Evolutionary conservation across 2,888 invertebrate genomes (phyloP).

Genomic region (Allolobophora icterica): DNA sequence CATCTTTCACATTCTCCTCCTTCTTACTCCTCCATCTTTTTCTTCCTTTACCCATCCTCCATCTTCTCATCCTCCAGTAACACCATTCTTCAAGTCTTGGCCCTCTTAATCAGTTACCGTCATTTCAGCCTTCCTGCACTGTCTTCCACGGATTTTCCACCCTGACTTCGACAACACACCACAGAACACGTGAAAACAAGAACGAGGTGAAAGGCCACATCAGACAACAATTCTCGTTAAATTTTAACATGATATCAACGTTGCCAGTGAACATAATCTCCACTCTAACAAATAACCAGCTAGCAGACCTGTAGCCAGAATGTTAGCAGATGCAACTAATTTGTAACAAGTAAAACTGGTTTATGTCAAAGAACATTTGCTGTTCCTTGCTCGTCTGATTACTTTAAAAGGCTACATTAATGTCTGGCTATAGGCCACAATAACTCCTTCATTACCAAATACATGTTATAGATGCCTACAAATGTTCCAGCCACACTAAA

Average conservation of each 20-base stretch:
- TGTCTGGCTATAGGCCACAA: no score
- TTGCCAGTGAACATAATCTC: not conserved
- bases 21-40: not conserved
- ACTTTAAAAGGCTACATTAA: not conserved
- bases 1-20: not conserved
- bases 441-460: not conserved
- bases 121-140: no score
- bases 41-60: not conserved
- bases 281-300: not conserved
- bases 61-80: not conserved
- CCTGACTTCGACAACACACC: not conserved
- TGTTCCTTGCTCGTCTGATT: not conserved
- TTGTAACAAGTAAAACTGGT: no score
- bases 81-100: not conserved
- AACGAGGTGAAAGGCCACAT: not conserved
- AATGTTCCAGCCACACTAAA: not conserved
- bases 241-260: not conserved
- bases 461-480: not conserved
- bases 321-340: no score
- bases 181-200: not conserved
- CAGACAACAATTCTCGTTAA: not conserved
- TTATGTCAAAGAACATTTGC: not conserved
- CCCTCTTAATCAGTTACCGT: no score
- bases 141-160: not conserved
- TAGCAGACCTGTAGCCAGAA: not conserved